These are phyloP conservation scores for Pelvicachromis taeniatus DNA, from an alignment of 2,113 vertebrate species.

Conservation along the genomic window DNA sequence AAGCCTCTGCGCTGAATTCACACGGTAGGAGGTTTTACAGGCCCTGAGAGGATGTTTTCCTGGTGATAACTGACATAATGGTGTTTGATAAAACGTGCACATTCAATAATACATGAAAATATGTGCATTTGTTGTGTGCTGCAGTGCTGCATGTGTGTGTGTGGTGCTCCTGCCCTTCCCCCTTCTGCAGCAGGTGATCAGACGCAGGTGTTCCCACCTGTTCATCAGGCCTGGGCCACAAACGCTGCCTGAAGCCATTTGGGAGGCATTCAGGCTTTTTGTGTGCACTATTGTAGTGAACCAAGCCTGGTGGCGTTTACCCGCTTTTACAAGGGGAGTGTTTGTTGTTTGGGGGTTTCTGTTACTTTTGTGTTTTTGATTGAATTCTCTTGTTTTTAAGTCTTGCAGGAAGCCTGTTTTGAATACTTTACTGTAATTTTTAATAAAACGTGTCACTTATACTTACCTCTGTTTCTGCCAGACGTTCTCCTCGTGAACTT, in stretches of 20 bases:
- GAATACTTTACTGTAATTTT: background rate
- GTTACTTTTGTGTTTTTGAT: background rate
- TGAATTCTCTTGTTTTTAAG: background rate
- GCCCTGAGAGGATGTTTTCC: background rate
- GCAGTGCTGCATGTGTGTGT: background rate
- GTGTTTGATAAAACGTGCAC: background rate
- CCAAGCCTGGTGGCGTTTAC: background rate
- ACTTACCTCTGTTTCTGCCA: background rate
- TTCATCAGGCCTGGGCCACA: background rate
- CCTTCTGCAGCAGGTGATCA: background rate
- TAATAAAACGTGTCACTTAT: background rate
- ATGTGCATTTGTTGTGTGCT: background rate
- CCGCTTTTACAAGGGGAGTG: background rate
- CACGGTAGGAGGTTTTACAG: background rate
- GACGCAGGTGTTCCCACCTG: background rate
- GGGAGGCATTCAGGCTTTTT: background rate
- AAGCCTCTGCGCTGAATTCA: background rate
- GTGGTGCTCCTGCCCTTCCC: accelerated
- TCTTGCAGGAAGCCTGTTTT: background rate
- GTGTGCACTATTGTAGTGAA: background rate
- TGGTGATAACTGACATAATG: background rate
- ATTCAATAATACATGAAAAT: background rate
- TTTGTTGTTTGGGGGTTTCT: accelerated
- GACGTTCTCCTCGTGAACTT: background rate
- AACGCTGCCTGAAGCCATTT: background rate